Evolutionary conservation across 2,888 invertebrate species (phyloP), one percentile per base, ranked within the genome.

Genomic region (Ctena decussata): DNA sequence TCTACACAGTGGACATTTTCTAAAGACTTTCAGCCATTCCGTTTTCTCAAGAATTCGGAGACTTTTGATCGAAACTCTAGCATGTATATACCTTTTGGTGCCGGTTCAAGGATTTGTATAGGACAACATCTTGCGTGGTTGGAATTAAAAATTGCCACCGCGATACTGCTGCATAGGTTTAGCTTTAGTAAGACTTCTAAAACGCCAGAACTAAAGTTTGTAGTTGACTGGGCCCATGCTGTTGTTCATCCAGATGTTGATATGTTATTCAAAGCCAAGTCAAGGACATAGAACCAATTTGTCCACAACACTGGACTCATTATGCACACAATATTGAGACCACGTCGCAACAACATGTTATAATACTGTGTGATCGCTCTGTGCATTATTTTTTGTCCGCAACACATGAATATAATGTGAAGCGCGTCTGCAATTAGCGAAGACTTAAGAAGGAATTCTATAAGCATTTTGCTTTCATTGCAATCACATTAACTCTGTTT

Each of bases 211-310:
- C 78, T 92, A 12, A 81, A 83, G 60, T 91, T 92, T 71, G 91
- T 90, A 27, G 90, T 90, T 0, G 92, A 92, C 82, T 92, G 91
- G 91, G 90, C 89, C 6, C 92, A 92, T 71, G 91, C 92, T 39
- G 92, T 92, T 27, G 90, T 92, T 0, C 92, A 91, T 46, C 90
- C 91, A 11, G 91, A 92, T 41, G 85, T 84, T 53, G 92, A 92
- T 72, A 84, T 92, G 80, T 24, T 89, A 12, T 85, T 91, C 24
- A 76, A 83, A 53, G 75, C 35, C n/a, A 75, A 41, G 18, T 3
- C 53, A 6, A 75, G 60, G 32, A 75, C 6, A 27, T 60, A n/a
- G 35, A 3, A n/a, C n/a, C n/a, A n/a, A n/a, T n/a, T n/a, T n/a
- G n/a, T n/a, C n/a, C n/a, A n/a, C n/a, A n/a, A n/a, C n/a, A n/a